Evolutionary conservation across 1,140 invertebrate genomes (phyloP).

Genomic region (Mylabris phalerata): DNA sequence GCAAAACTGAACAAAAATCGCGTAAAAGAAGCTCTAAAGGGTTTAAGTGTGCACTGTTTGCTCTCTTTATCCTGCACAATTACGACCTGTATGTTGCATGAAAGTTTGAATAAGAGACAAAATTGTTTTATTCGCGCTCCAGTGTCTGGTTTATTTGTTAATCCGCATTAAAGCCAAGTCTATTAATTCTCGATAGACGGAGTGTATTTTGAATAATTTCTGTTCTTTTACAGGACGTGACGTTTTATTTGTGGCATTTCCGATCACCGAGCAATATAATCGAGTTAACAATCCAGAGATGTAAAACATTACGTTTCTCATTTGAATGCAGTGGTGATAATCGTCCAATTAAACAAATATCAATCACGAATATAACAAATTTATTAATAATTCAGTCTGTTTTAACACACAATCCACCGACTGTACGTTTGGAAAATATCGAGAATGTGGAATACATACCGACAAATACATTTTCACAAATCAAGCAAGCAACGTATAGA

Average conservation of each 20-base stretch:
- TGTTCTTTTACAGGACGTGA: constrained; percentile 44
- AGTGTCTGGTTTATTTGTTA: no score
- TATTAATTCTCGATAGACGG: neutral
- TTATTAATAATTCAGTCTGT: constrained; percentile 39
- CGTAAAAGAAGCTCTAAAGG: no score
- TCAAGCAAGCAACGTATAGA: neutral
- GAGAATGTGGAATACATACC: constrained; percentile 42
- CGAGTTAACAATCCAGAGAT: constrained; percentile 44
- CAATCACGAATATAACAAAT: constrained; percentile 38
- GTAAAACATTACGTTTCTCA: constrained; percentile 41
- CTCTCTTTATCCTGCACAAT: no score
- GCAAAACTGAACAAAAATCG: no score
- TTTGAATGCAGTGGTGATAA: constrained; percentile 43
- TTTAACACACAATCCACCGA: constrained; percentile 42
- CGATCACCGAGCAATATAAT: constrained; percentile 40
- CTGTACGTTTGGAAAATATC: constrained; percentile 45
- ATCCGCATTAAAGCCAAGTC: no score
- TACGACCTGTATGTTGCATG: no score
- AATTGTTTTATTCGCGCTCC: no score
- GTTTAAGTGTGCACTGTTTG: no score
- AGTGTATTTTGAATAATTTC: neutral
- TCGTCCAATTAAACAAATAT: constrained; percentile 20
- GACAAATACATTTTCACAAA: constrained; percentile 42
- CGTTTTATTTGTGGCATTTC: constrained; percentile 45
- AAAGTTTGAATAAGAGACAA: no score